Base-by-base conservation (phyloP, 2,797 vertebrate genomes). In the Pipistrellus nathusii region DNA sequence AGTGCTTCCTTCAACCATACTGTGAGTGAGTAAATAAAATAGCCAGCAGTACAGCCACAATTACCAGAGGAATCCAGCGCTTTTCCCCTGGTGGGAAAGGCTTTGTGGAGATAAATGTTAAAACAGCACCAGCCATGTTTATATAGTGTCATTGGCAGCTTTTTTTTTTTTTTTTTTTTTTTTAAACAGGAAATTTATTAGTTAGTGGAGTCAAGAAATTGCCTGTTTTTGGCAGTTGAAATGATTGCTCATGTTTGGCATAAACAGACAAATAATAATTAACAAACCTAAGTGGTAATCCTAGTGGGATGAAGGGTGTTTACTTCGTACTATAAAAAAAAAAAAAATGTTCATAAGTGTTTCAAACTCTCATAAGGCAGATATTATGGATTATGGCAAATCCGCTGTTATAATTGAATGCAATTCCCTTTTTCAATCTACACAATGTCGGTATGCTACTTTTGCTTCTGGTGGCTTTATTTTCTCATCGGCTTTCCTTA, bases 311-410 rank as follows among this genome's bases (percentile, higher is more conserved):
- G 12, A 77, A 95, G 62, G 48, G 20, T 46, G 62, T 91, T 95
- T 84, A 41, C 91, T 89, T 87, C 41, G 59, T 46, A 44, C 59
- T 38, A 8, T 85, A 87, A 96, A 95, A 69, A 44, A 14, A 44
- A 14, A 48, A 53, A 55, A 85, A 38, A 44, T 80, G 21, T 46
- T n/a, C 13, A 21, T 48, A 78, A 88, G 44, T 59, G 53, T 87
- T 90, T 51, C 85, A 71, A 55, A 59, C 64, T 53, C 72, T 91
- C 73, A 18, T 93, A 81, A 86, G 8, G 17, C 55, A 69, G 83
- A 41, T 81, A 95, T 86, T 92, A 92, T 95, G 90, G 94, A 88
- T 95, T 73, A 85, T 44, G 83, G 66, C 59, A 94, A 96, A 95
- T 92, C 90, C 92, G 78, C 93, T 89, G 81, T 90, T 89, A 85